Percentiles rank a stretch among this genome's conserved stretches.
These are phyloP conservation scores for Bursaphelenchus okinawaensis DNA, from an alignment of 2,888 invertebrate genomes.

Conservation along the genomic window DNA sequence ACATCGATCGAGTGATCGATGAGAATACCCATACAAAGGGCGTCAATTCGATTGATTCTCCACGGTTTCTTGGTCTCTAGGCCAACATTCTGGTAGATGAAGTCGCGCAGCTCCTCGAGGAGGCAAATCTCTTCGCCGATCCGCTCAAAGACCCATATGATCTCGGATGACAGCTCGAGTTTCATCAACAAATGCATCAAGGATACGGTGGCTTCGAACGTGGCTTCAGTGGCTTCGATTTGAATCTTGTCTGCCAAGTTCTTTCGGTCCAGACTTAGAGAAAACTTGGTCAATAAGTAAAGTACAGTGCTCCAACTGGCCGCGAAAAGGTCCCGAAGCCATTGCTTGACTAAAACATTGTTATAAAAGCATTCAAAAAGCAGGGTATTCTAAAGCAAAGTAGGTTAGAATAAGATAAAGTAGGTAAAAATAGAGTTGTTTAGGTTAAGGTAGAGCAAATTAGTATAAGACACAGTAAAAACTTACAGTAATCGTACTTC, in stretches of 20 bases:
- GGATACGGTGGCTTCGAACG: conserved; percentile 18
- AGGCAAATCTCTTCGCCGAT: conserved; percentile 83
- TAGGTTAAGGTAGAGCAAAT: too few relatives aligned
- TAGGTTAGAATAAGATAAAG: too few relatives aligned
- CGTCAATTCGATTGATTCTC: conserved; percentile 24
- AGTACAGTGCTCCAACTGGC: conserved; percentile 24
- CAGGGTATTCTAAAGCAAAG: too few relatives aligned
- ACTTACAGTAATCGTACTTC: conserved; percentile 2
- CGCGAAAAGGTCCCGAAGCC: conserved; percentile 15
- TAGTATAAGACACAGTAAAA: too few relatives aligned
- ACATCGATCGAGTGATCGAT: conserved; percentile 80
- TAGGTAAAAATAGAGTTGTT: background rate
- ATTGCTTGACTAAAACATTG: conserved; percentile 20
- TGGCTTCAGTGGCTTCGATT: conserved; percentile 24
- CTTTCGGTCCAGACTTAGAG: conserved; percentile 22
- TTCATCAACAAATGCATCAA: conserved; percentile 6
- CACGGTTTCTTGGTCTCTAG: conserved; percentile 34
- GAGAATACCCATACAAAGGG: conserved; percentile 72
- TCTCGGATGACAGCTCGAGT: conserved; percentile 63
- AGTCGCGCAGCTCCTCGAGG: conserved; percentile 61
- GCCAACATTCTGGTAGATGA: conserved; percentile 33
- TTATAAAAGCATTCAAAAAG: background rate
- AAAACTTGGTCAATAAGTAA: conserved; percentile 15
- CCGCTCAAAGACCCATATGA: conserved; percentile 72
- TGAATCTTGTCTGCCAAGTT: conserved; percentile 13